These are phyloP conservation scores for Willisornis vidua DNA, from an alignment of 2,113 vertebrate genomes.

Conservation along the genomic window DNA sequence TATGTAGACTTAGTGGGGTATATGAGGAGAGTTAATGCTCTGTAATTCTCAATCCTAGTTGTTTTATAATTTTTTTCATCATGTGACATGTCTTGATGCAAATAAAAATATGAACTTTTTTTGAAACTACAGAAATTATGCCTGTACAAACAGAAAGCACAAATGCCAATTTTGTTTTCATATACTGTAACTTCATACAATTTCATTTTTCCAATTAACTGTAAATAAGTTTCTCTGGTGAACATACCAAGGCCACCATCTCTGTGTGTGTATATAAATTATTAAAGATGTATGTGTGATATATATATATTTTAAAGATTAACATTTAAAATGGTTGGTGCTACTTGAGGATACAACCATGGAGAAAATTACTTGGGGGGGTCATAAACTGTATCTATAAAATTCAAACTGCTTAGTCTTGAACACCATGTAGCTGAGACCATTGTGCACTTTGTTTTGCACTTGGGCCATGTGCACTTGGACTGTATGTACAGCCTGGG, in stretches of 20 bases:
- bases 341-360: not conserved
- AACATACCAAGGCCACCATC: accelerated
- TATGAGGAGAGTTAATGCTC: not conserved
- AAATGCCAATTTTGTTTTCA: not conserved
- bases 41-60: not conserved
- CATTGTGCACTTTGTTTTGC: not conserved
- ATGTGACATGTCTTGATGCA: not conserved
- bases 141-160: slow-evolving; percentile 57
- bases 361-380: not conserved
- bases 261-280: not conserved
- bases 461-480: not conserved
- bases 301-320: not conserved
- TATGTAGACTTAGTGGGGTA: not conserved
- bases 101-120: not conserved
- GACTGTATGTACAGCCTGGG: accelerated
- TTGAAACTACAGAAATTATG: not conserved
- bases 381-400: not conserved
- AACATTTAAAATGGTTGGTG: not conserved
- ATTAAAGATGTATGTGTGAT: not conserved
- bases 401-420: slow-evolving; percentile 14
- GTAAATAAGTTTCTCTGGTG: not conserved
- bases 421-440: not conserved
- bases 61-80: slow-evolving; percentile 13
- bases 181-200: not conserved
- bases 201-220: not conserved